Evolutionary conservation across 2,797 vertebrate species (phyloP).

Genomic region (Semotilus atromaculatus): DNA sequence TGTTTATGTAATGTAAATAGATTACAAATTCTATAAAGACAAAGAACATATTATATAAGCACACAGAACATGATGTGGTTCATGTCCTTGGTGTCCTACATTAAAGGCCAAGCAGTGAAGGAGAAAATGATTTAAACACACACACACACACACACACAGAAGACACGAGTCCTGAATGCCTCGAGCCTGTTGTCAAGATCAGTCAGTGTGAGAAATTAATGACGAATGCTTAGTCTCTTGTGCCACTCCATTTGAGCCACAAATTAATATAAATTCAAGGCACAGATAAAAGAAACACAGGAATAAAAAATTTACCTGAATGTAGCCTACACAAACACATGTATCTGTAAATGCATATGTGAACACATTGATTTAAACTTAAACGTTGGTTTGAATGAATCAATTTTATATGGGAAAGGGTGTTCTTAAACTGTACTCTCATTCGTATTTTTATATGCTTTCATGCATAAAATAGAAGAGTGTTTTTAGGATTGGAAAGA

Average conservation of each 20-base stretch:
- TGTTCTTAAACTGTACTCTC: background rate
- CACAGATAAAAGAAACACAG: background rate
- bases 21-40: background rate
- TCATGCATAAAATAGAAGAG: background rate
- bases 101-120: background rate
- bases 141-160: background rate
- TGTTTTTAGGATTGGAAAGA: background rate
- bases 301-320: background rate
- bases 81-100: background rate
- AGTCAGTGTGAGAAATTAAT: slow-evolving; percentile 23
- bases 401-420: background rate
- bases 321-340: background rate
- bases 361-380: background rate
- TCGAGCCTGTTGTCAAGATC: slow-evolving; percentile 11
- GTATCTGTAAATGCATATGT: background rate
- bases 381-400: no score
- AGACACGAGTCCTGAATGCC: background rate
- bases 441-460: background rate
- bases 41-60: slow-evolving; percentile 20
- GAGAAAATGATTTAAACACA: background rate
- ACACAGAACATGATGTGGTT: background rate
- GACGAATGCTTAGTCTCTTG: background rate
- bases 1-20: background rate
- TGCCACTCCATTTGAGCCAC: background rate
- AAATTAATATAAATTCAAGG: background rate